These are phyloP conservation scores for Pyrochroa serraticornis DNA, from an alignment of 2,888 invertebrate genomes.

Conservation along the genomic window DNA sequence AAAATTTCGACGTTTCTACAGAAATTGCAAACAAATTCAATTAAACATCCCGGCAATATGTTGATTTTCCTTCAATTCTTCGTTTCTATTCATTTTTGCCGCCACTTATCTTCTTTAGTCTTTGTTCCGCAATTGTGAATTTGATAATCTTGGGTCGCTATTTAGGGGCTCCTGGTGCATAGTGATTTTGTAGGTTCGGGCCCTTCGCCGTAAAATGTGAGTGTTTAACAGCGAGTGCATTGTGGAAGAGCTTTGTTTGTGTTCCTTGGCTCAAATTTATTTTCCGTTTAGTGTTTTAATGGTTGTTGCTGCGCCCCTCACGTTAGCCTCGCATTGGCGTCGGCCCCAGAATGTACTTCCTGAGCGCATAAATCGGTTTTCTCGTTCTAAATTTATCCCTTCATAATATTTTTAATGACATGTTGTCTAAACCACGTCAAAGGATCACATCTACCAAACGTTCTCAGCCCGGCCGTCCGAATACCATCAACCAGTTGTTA, in stretches of 20 bases:
- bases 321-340: neutral
- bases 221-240: no score
- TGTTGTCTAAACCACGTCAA: slow-evolving; percentile 25
- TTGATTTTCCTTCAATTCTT: no score
- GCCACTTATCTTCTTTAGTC: no score
- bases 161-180: no score
- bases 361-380: slow-evolving; percentile 16
- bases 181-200: no score
- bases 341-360: slow-evolving; percentile 26
- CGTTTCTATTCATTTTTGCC: no score
- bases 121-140: no score
- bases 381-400: slow-evolving; percentile 2
- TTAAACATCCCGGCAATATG: no score
- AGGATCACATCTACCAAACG: slow-evolving; percentile 18
- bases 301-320: neutral
- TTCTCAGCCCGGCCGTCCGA: slow-evolving; percentile 18
- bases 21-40: no score
- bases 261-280: slow-evolving; percentile 11
- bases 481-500: slow-evolving; percentile 16
- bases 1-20: no score
- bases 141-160: no score
- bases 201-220: no score
- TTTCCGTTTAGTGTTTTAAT: slow-evolving; percentile 21
- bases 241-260: slow-evolving; percentile 7
- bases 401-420: slow-evolving; percentile 3